phyloP scores from a whole-genome alignment of 2,888 invertebrate species.

The Pristionchus arcanus region DNA sequence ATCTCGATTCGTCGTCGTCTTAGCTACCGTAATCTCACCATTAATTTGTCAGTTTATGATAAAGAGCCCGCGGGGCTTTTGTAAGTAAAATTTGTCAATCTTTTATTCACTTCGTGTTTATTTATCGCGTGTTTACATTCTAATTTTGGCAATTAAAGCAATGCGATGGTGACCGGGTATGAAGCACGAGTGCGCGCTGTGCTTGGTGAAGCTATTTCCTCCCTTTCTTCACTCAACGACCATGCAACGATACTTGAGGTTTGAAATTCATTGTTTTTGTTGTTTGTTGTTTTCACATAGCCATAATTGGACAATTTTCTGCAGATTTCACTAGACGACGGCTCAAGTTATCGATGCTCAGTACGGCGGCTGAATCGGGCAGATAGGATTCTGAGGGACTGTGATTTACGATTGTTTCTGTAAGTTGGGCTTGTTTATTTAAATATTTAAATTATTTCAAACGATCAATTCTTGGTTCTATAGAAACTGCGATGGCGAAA shows the following conservation, averaged over 20 bases:
- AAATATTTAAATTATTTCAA: neutral
- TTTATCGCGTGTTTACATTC: conserved; percentile 13
- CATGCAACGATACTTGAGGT: conserved; percentile 21
- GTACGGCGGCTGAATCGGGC: neutral
- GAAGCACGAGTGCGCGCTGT: conserved; percentile 47
- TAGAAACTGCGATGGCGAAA: conserved; percentile 21
- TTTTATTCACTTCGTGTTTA: neutral
- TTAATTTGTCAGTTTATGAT: neutral
- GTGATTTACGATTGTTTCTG: conserved; percentile 49
- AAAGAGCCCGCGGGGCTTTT: neutral
- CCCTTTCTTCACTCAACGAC: neutral
- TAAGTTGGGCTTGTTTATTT: neutral
- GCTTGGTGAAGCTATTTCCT: conserved; percentile 12
- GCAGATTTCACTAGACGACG: conserved; percentile 18
- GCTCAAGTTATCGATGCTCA: neutral
- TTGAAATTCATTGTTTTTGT: neutral
- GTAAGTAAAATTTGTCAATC: neutral
- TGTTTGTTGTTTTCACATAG: neutral
- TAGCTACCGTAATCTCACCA: neutral
- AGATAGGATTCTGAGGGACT: conserved; percentile 3
- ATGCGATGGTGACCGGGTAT: conserved; percentile 48
- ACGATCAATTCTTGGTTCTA: neutral
- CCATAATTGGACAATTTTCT: neutral
- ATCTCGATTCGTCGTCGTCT: neutral
- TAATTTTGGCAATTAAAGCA: neutral